Evolutionary conservation across 1,140 invertebrate genomes (phyloP).

Genomic region (Diachasmimorpha longicaudata): DNA sequence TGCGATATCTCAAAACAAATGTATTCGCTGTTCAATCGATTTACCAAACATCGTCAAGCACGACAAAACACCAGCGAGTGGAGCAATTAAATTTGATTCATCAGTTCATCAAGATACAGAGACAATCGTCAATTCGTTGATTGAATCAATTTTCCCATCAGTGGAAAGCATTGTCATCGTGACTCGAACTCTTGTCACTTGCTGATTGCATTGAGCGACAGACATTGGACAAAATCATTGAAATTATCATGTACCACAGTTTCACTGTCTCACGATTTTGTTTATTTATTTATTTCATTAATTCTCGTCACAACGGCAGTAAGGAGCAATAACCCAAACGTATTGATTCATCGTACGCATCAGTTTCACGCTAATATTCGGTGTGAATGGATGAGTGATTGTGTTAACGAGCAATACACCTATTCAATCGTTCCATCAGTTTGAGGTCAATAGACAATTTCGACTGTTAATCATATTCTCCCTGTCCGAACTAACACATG

Average conservation of each 20-base stretch:
- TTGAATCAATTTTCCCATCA: not conserved
- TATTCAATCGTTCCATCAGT: not conserved
- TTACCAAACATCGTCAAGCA: not conserved
- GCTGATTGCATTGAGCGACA: conserved; percentile 1
- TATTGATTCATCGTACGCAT: not conserved
- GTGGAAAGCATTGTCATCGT: not conserved
- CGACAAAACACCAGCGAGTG: not conserved
- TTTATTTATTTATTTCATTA: not conserved
- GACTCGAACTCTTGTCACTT: not conserved
- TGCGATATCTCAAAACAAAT: not conserved
- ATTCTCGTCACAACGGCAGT: not conserved
- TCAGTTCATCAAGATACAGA: not conserved
- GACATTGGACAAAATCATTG: not conserved
- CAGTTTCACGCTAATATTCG: not conserved
- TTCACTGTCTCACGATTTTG: not conserved
- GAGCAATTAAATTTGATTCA: not conserved
- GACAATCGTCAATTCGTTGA: not conserved
- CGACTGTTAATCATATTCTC: not conserved
- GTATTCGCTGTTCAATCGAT: not conserved
- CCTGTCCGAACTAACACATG: not conserved
- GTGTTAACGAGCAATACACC: not conserved
- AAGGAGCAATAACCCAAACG: conserved; percentile 6
- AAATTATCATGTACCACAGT: not conserved
- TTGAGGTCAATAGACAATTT: not conserved
- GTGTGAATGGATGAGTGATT: not conserved